Evolutionary conservation across 2,888 invertebrate species (phyloP).

Genomic region (Sericinus montela): DNA sequence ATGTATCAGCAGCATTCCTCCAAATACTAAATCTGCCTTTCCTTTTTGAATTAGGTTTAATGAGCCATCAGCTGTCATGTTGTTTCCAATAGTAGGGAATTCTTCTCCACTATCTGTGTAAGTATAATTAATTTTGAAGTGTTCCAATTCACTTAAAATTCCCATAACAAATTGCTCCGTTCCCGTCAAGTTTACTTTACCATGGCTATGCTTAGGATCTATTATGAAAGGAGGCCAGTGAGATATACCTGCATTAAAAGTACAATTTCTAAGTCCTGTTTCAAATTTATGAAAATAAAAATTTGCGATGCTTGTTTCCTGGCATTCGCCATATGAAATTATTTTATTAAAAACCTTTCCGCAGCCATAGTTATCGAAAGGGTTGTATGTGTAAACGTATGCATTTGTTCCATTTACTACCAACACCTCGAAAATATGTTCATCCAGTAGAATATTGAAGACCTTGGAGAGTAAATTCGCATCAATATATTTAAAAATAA

Average conservation of each 20-base stretch:
- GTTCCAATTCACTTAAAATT: constrained; percentile 36
- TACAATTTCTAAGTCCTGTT: constrained; percentile 44
- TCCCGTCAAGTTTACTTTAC: constrained; percentile 18
- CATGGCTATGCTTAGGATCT: constrained; percentile 22
- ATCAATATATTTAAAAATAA: constrained; percentile 8
- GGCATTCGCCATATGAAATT: constrained; percentile 41
- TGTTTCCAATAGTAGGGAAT: constrained; percentile 23
- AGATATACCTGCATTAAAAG: constrained; percentile 34
- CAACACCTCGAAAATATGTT: constrained; percentile 36
- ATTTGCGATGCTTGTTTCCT: constrained; percentile 19
- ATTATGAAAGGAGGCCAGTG: constrained; percentile 48
- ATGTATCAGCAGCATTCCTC: constrained; percentile 30
- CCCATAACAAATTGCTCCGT: constrained; percentile 33
- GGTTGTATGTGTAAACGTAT: constrained; percentile 48
- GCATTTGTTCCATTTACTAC: constrained; percentile 37
- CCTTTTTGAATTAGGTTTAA: constrained; percentile 27
- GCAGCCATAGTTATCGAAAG: constrained; percentile 49
- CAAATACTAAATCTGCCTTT: constrained; percentile 30
- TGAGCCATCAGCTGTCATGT: constrained; percentile 35
- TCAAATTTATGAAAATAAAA: constrained; percentile 38
- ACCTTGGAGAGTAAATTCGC: constrained; percentile 20
- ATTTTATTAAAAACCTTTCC: constrained; percentile 44
- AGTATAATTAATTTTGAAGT: constrained; percentile 39
- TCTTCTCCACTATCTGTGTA: constrained; percentile 26
- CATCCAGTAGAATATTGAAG: constrained; percentile 37